Base-by-base conservation (phyloP, 1,140 invertebrate species). In the Batillaria attramentaria region DNA sequence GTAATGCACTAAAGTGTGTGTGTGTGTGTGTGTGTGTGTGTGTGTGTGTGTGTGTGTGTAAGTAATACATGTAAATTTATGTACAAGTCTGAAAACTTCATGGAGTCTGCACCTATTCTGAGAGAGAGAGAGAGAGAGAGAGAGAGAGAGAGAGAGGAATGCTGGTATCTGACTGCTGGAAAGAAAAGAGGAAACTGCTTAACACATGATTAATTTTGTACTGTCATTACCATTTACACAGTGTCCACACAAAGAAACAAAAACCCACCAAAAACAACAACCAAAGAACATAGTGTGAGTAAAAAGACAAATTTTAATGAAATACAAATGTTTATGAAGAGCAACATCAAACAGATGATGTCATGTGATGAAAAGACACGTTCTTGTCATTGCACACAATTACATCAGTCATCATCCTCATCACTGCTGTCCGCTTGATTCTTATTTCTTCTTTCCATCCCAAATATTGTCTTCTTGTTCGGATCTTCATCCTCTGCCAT, bases 381-480 rank as follows among this genome's bases (percentile, higher is more conserved):
- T 24, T 13, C 8, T 60, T 24, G 20, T 24, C 31, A 31, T 16
- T 60, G 57, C 10, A 28, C 57, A 60, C 57, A 8, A 18, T 31
- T 28, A 10, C 57, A 60, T 10, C 20, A 41, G 6, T 78, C 79
- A 43, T 83, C 79, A 79, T 83, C 84, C 43, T 84, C 82, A 68
- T 82, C 79, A 77, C 81, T 83, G 57, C 79, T 79, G 43, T 80
- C 79, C 28, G 85, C 80, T 35, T 78, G 69, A 4, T 79, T 62
- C 42, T 37, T 77, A 24, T 60, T 74, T 39, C 65, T 68, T 70
- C 62, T 42, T 37, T 76, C 28, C 72, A 77, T 68, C 33, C 85
- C 85, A 79, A 84, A 85, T 60, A 87, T 82, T 2, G 84, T 83
- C 57, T 83, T 85, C 72, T 81, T 83, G 16, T 70, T 73, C n/a